phyloP scores from a whole-genome alignment of 2,888 invertebrate species.

The Chaetogeoica ovagalla region DNA sequence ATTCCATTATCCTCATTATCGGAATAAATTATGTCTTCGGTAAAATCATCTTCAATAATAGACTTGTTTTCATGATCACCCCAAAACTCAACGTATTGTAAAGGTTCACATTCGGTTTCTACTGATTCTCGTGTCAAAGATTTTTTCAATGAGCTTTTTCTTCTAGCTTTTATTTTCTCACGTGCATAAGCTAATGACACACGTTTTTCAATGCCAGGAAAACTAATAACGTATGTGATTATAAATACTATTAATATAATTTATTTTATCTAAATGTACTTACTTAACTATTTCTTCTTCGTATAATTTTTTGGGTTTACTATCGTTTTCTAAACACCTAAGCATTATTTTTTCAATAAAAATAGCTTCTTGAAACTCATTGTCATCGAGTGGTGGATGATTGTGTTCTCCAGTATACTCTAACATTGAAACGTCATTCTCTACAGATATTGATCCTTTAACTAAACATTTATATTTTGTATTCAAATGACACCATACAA shows the following conservation, averaged over 20 bases:
- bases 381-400: slow-evolving; percentile 32
- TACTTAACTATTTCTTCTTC: slow-evolving; percentile 47
- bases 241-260: background rate
- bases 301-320: slow-evolving; percentile 47
- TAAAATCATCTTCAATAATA: slow-evolving; percentile 7
- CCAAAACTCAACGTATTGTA: slow-evolving; percentile 42
- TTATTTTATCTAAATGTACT: background rate
- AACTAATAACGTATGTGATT: slow-evolving; percentile 4
- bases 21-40: slow-evolving; percentile 26
- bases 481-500: slow-evolving; percentile 46
- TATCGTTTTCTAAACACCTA: slow-evolving; percentile 23
- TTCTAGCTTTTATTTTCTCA: slow-evolving; percentile 47
- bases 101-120: slow-evolving; percentile 22
- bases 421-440: slow-evolving; percentile 10
- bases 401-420: slow-evolving; percentile 46
- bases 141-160: slow-evolving; percentile 45
- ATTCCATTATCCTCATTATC: slow-evolving; percentile 26
- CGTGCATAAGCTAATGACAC: slow-evolving; percentile 40
- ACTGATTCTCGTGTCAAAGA: background rate
- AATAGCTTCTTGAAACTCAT: slow-evolving; percentile 48
- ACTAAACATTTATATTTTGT: slow-evolving; percentile 48
- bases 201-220: slow-evolving; percentile 42
- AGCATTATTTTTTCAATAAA: slow-evolving; percentile 50
- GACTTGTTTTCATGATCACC: background rate
- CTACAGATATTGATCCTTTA: slow-evolving; percentile 35